Base-by-base conservation (phyloP, 2,797 vertebrate species). In the Botia kubotai region DNA sequence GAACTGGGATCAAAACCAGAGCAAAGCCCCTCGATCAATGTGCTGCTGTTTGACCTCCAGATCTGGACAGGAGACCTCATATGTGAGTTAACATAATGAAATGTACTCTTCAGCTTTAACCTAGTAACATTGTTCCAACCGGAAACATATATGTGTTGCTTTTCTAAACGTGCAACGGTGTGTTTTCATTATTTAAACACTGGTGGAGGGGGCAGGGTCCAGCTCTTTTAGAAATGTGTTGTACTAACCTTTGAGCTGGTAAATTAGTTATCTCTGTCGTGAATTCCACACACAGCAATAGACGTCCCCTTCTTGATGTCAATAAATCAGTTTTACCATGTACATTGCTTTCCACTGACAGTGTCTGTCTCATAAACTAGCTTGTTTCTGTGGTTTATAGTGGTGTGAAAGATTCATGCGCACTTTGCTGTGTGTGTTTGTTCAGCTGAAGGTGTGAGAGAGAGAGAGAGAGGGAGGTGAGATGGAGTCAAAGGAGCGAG, bases 401-500 rank as follows among this genome's bases (percentile, higher is more conserved):
- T 78, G 26, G 12, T 21, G 14, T 62, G 58, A 57, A 46, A 8
- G 39, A 7, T 19, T 43, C n/a, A 57, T 48, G 14, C 53, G 23
- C 26, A 23, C 19, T 33, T 58, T 77, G 2, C 16, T 48, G 5
- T 55, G 5, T 55, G 8, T 77, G 65, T 74, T 70, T 71, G 55
- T 68, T 66, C 26, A 79, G 75, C 19, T 79, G 39, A 53, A 66
- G 53, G 75, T 74, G 70, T 78, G 65, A 74, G 57, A 65, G 65
- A 39, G 8, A n/a, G n/a, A 63, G 87, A 83, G 53, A 77, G 87
- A 83, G 6, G 39, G 39, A 39, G 4, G 86, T 88, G 84, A 97
- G 96, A 96, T 97, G 89, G 92, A 86, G 2, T 90, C 90, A 36
- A 91, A 93, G 63, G 92, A 96, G 86, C 94, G 95, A 83, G 94